phyloP scores from a whole-genome alignment of 2,888 invertebrate genomes.

The Prosapia bicincta region DNA sequence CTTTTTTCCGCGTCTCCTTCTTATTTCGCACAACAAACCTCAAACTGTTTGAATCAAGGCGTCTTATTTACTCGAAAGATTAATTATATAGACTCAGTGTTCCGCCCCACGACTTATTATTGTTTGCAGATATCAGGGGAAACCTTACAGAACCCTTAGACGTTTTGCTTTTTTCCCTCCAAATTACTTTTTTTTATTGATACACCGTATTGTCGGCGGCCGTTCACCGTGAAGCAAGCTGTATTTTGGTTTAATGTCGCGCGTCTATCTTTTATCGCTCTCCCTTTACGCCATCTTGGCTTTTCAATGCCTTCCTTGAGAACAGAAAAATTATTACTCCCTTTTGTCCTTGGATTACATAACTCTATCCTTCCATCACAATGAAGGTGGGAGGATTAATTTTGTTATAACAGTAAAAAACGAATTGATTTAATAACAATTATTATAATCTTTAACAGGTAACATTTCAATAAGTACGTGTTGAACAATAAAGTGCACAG shows the following conservation, averaged over 20 bases:
- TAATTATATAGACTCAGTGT: slow-evolving; percentile 14
- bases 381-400: no score
- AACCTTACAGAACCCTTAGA: not conserved
- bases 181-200: not conserved
- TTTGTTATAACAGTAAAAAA: no score
- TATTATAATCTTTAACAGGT: no score
- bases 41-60: not conserved
- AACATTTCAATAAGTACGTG: no score
- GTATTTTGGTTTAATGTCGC: not conserved
- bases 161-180: not conserved
- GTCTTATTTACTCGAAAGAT: slow-evolving; percentile 21
- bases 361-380: no score
- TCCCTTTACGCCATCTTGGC: not conserved
- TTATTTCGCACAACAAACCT: not conserved
- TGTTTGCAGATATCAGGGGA: not conserved
- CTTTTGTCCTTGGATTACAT: no score
- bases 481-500: no score
- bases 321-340: not conserved
- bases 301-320: not conserved
- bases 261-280: not conserved
- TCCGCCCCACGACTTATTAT: not conserved
- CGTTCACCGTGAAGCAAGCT: not conserved
- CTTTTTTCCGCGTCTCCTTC: not conserved
- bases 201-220: not conserved
- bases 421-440: no score